phyloP scores from a whole-genome alignment of 2,888 invertebrate species.

The Megalurothrips usitatus region DNA sequence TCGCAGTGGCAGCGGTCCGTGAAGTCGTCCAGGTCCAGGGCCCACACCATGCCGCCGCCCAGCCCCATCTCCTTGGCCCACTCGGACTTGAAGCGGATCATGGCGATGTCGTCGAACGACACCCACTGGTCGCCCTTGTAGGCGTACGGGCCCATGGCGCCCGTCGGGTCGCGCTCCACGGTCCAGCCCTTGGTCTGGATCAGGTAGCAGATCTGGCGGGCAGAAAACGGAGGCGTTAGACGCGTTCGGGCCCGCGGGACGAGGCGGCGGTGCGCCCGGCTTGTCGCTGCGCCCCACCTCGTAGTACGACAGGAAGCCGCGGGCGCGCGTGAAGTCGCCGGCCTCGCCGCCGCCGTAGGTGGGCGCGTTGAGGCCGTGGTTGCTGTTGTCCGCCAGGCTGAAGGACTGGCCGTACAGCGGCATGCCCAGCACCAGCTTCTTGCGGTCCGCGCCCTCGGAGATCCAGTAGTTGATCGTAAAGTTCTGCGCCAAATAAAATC shows the following conservation, averaged over 20 bases:
- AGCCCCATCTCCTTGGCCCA: slow-evolving; percentile 73
- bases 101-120: slow-evolving; percentile 82
- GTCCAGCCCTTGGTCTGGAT: slow-evolving; percentile 71
- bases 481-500: too few relatives aligned
- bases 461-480: slow-evolving; percentile 87
- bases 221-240: slow-evolving; percentile 32
- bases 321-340: slow-evolving; percentile 79
- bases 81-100: slow-evolving; percentile 77
- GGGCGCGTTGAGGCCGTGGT: slow-evolving; percentile 66
- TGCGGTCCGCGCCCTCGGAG: slow-evolving; percentile 67
- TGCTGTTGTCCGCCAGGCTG: slow-evolving; percentile 62
- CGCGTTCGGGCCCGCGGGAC: too few relatives aligned
- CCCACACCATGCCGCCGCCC: slow-evolving; percentile 87
- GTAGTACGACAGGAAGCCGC: slow-evolving; percentile 84
- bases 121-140: slow-evolving; percentile 85
- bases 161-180: slow-evolving; percentile 69
- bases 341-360: slow-evolving; percentile 85
- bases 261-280: too few relatives aligned
- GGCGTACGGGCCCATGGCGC: slow-evolving; percentile 84
- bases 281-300: slow-evolving; percentile 59
- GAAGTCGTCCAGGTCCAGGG: slow-evolving; percentile 82
- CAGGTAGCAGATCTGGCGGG: slow-evolving; percentile 69
- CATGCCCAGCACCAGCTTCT: slow-evolving; percentile 78
- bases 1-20: slow-evolving; percentile 76
- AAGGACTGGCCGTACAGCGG: slow-evolving; percentile 89